These are phyloP conservation scores for Macrosiphum euphorbiae DNA, from an alignment of 2,888 invertebrate genomes.

Conservation along the genomic window DNA sequence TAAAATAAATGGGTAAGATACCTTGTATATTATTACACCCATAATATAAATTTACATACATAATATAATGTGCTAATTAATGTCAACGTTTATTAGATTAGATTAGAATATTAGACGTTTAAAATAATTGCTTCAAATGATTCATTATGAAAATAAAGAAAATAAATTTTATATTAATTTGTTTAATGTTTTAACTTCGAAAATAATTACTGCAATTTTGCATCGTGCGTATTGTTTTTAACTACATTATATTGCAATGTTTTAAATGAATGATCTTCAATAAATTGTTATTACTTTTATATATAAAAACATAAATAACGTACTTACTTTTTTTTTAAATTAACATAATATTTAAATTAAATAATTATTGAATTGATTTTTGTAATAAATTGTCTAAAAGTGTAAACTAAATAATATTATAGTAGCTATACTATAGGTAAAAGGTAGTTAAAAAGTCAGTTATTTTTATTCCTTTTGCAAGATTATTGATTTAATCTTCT, in stretches of 20 bases:
- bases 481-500: background rate
- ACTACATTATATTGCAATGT: background rate
- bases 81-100: background rate
- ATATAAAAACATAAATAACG: background rate
- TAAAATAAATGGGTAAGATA: background rate
- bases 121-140: conserved; percentile 14
- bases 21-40: no score
- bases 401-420: background rate
- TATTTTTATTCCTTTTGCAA: background rate
- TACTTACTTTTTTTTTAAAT: background rate
- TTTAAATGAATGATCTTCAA: background rate
- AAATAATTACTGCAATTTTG: background rate
- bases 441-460: background rate
- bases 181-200: background rate
- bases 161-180: background rate
- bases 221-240: background rate
- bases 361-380: background rate
- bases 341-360: background rate
- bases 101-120: conserved; percentile 11
- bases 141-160: conserved; percentile 30
- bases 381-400: background rate
- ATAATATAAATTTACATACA: background rate
- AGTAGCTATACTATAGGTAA: background rate
- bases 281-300: background rate
- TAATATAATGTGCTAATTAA: background rate